These are phyloP conservation scores for Percopsis transmontana DNA, from an alignment of 2,113 vertebrate species.

Conservation along the genomic window DNA sequence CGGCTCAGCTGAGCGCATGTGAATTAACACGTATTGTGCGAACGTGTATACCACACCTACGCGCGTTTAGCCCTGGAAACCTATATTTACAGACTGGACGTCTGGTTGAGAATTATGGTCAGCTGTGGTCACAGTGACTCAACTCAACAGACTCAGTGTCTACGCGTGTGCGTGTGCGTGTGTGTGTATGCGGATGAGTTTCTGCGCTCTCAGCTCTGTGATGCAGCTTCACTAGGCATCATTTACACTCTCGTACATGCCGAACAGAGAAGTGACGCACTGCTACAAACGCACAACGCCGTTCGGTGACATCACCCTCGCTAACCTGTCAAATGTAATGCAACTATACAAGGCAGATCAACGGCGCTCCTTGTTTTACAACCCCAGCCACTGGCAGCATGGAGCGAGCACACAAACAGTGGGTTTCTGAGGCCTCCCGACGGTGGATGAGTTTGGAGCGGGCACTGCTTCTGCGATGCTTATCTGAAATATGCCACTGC, in stretches of 20 bases:
- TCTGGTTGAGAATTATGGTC: constrained; percentile 39
- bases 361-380: not conserved
- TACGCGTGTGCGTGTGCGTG: constrained; percentile 43
- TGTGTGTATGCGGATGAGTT: constrained; percentile 8
- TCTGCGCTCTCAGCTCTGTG: constrained; percentile 47
- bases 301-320: constrained; percentile 7
- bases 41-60: constrained; percentile 13
- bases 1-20: not conserved
- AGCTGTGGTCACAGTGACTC: constrained; percentile 56
- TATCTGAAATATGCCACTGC: constrained; percentile 52
- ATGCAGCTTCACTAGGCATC: constrained; percentile 65
- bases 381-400: constrained; percentile 58
- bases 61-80: constrained; percentile 19
- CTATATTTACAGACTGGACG: constrained; percentile 28
- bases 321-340: constrained; percentile 47
- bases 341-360: not conserved
- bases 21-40: constrained; percentile 30
- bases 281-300: constrained; percentile 38
- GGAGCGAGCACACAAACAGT: constrained; percentile 46
- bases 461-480: constrained; percentile 37
- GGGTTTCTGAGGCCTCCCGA: constrained; percentile 43
- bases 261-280: constrained; percentile 56
- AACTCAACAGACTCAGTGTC: constrained; percentile 49
- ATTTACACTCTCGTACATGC: constrained; percentile 62
- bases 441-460: constrained; percentile 45